A percentile compares a stretch with the other conserved stretches of the same genome.
phyloP scores from a whole-genome alignment of 92 coral and sea anemone species.

The Zoanthus sansibaricus region DNA sequence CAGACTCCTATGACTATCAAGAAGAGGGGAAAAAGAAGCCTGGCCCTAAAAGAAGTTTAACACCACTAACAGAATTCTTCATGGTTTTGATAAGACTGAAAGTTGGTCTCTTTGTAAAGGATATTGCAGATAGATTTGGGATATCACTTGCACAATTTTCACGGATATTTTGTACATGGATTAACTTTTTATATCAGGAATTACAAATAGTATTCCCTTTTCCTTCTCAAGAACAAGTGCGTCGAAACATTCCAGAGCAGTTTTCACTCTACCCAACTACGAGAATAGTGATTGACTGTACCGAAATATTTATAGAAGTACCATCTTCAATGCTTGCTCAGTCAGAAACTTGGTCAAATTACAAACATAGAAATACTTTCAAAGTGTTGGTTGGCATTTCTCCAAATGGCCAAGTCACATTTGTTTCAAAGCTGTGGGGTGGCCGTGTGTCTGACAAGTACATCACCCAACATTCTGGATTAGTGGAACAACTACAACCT shows the following conservation, averaged over 20 bases:
- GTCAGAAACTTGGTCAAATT: too few species aligned
- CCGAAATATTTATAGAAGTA: too few species aligned
- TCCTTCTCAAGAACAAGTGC: slow-evolving; percentile 55
- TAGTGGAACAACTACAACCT: too few species aligned
- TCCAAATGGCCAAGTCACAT: too few species aligned
- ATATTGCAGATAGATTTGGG: slow-evolving; percentile 56
- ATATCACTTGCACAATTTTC: slow-evolving; percentile 54
- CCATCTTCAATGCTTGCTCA: too few species aligned
- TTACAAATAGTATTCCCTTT: slow-evolving; percentile 58
- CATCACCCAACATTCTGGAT: too few species aligned
- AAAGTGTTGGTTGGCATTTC: too few species aligned
- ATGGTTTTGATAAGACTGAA: slow-evolving; percentile 66
- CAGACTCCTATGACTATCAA: background rate
- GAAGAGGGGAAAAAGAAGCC: background rate
- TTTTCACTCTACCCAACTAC: too few species aligned
- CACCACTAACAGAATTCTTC: slow-evolving; percentile 45
- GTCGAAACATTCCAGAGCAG: slow-evolving; percentile 52
- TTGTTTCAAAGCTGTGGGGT: too few species aligned
- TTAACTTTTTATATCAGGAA: slow-evolving; percentile 60
- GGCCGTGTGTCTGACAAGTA: too few species aligned
- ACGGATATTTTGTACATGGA: slow-evolving; percentile 61
- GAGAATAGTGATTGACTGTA: too few species aligned
- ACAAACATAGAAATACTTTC: too few species aligned
- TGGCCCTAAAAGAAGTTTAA: background rate
- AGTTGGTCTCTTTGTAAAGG: slow-evolving; percentile 66